Percentiles rank a stretch among this genome's conserved stretches.
Conservation (phyloP, 2,797 vertebrate species). For the Phoebastria nigripes region DNA sequence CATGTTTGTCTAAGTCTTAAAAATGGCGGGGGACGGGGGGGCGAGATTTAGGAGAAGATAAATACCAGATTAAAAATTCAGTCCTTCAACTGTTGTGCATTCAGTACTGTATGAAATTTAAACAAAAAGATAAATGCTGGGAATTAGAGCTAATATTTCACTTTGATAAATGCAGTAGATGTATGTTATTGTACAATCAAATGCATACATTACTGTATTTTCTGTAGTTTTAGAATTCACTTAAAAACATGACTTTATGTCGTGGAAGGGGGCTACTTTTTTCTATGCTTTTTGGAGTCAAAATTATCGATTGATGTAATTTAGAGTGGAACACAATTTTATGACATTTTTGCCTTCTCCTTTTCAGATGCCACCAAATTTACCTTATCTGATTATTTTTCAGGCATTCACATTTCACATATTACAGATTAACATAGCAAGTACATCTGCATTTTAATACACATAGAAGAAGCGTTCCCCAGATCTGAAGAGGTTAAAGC, state of each 20-base stretch:
- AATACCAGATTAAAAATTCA: neutral
- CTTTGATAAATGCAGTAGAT: neutral
- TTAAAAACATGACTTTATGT: neutral
- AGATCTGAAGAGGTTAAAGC: slow-evolving; percentile 4
- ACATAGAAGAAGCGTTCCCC: neutral
- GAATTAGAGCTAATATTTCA: neutral
- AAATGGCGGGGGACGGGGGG: neutral
- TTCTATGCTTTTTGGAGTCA: neutral
- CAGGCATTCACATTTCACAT: neutral
- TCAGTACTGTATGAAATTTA: neutral
- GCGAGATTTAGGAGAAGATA: neutral
- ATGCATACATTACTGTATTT: neutral
- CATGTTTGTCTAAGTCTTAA: neutral
- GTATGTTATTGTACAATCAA: neutral
- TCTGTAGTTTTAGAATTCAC: neutral
- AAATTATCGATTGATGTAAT: neutral
- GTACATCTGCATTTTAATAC: neutral
- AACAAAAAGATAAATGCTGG: neutral
- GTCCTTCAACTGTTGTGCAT: neutral
- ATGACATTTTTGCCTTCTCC: neutral
- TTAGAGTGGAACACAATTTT: neutral
- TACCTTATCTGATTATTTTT: neutral
- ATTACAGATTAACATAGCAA: slow-evolving; percentile 17
- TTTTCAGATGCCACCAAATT: neutral
- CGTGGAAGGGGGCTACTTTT: neutral